Conservation (phyloP, 1,140 invertebrate species). For the Penaeus indicus region DNA sequence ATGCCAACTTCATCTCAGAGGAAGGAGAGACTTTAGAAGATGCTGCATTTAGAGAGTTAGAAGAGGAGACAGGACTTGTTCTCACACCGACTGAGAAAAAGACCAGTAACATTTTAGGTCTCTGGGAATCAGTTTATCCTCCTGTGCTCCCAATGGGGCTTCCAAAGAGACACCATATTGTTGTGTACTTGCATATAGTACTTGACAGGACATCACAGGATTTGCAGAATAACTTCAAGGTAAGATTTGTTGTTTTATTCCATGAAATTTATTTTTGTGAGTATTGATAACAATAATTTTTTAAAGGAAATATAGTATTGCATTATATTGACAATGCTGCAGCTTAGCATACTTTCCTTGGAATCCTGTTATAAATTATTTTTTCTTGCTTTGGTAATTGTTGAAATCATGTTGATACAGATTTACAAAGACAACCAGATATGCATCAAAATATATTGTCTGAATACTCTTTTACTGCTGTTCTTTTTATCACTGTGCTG, state of each 20-base stretch:
- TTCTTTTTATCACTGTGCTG: too few relatives aligned
- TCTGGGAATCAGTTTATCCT: constrained; percentile 53
- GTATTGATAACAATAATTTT: too few relatives aligned
- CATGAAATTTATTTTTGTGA: neutral
- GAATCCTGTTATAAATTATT: too few relatives aligned
- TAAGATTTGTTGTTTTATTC: neutral
- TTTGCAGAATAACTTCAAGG: constrained; percentile 38
- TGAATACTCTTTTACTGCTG: too few relatives aligned
- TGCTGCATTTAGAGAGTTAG: constrained; percentile 42
- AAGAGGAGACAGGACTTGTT: constrained; percentile 42
- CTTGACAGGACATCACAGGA: constrained; percentile 26
- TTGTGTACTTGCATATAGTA: constrained; percentile 47
- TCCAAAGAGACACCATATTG: constrained; percentile 52
- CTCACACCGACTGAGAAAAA: constrained; percentile 32
- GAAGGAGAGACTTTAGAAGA: constrained; percentile 45
- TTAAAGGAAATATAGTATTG: too few relatives aligned
- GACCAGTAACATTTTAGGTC: constrained; percentile 39
- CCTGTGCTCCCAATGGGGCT: constrained; percentile 40
- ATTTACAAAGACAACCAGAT: too few relatives aligned
- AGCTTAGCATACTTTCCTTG: too few relatives aligned
- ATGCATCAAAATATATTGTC: too few relatives aligned
- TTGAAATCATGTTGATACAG: too few relatives aligned
- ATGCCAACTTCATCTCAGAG: constrained; percentile 24
- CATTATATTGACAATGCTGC: too few relatives aligned
- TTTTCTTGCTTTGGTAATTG: too few relatives aligned